phyloP scores from a whole-genome alignment of 2,113 vertebrate genomes.

The Malurus alboscapulatus region DNA sequence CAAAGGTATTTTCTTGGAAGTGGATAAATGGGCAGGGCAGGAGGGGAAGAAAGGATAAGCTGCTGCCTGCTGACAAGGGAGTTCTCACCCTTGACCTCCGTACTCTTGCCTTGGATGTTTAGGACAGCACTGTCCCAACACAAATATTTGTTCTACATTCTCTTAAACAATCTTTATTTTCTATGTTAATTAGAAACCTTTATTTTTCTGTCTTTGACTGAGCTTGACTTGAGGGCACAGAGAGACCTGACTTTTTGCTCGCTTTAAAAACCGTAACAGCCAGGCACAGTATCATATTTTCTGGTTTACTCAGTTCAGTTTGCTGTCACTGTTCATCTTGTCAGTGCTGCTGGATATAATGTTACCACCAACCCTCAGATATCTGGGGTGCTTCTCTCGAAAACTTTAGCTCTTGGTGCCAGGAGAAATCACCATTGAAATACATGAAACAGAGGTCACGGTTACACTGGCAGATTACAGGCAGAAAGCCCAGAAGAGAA shows the following conservation, averaged over 20 bases:
- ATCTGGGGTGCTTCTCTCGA: background rate
- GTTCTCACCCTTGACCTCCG: conserved; percentile 36
- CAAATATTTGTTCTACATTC: conserved; percentile 46
- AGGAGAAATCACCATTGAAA: background rate
- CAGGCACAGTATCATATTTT: background rate
- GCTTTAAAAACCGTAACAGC: background rate
- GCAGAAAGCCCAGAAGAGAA: background rate
- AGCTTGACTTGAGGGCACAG: background rate
- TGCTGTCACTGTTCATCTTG: background rate
- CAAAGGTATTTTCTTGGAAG: conserved; percentile 13
- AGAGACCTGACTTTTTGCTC: background rate
- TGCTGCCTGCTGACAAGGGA: conserved; percentile 11
- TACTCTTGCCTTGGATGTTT: background rate
- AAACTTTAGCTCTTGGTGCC: background rate
- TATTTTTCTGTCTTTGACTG: background rate
- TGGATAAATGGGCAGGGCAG: background rate
- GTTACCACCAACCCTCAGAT: background rate
- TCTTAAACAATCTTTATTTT: conserved; percentile 18
- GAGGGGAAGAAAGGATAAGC: background rate
- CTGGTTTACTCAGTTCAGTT: background rate
- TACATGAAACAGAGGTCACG: accelerated
- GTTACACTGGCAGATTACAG: background rate
- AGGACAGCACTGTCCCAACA: background rate
- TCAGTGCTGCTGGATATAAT: background rate
- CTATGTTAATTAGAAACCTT: background rate